Conservation (phyloP, 2,113 vertebrate genomes). For the Sterrhoptilus dennistouni region DNA sequence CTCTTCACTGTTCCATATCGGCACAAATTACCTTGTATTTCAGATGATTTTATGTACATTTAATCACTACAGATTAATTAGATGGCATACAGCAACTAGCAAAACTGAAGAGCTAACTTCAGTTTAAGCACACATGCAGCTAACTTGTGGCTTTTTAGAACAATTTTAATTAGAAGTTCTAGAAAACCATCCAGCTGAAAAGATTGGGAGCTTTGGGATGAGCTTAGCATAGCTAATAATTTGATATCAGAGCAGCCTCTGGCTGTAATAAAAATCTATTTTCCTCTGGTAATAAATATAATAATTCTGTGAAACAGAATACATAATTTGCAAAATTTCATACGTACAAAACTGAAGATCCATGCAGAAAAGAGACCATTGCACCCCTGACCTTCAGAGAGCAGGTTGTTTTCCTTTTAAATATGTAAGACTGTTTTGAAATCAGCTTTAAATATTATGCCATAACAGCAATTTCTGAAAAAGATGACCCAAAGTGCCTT, state of each 20-base stretch:
- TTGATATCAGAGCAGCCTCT: constrained; percentile 79
- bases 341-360: constrained; percentile 8
- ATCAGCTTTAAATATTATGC: constrained; percentile 60
- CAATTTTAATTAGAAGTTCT: constrained; percentile 83
- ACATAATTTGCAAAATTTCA: constrained; percentile 60
- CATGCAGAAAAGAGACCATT: constrained; percentile 23
- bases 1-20: constrained; percentile 68
- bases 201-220: constrained; percentile 76
- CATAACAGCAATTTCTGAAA: constrained; percentile 29
- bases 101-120: constrained; percentile 76
- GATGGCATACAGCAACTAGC: constrained; percentile 69
- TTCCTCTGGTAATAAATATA: constrained; percentile 75
- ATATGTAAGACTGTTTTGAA: constrained; percentile 25
- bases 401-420: constrained; percentile 31
- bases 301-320: constrained; percentile 72
- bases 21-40: constrained; percentile 74
- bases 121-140: constrained; percentile 72
- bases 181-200: constrained; percentile 78
- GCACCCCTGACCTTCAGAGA: background rate
- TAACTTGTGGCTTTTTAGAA: constrained; percentile 77
- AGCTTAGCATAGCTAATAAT: constrained; percentile 82
- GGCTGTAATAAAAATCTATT: constrained; percentile 80
- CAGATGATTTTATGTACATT: constrained; percentile 74
- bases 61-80: constrained; percentile 83
- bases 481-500: constrained; percentile 22